Percentiles rank a stretch among this genome's conserved stretches.
Evolutionary conservation across 2,113 vertebrate species (phyloP).

Genomic region (Rynchops niger): DNA sequence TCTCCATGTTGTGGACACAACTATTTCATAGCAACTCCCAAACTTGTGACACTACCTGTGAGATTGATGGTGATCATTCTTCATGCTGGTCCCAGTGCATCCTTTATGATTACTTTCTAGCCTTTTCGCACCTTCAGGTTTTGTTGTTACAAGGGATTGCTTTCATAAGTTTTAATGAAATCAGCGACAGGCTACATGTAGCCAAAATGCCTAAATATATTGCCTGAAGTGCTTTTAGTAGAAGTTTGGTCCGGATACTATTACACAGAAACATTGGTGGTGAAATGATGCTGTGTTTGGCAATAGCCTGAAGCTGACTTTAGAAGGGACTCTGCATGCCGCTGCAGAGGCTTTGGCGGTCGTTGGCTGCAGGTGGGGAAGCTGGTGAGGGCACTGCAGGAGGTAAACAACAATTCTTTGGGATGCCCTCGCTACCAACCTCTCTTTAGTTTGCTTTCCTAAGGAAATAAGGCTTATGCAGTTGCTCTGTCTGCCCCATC

Average conservation of each 20-base stretch:
- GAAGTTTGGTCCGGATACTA: not conserved
- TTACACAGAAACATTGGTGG: not conserved
- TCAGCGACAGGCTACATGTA: not conserved
- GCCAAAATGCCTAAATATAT: not conserved
- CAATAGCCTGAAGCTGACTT: not conserved
- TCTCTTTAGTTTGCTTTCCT: not conserved
- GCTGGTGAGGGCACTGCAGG: not conserved
- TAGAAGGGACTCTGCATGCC: not conserved
- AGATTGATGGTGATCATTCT: not conserved
- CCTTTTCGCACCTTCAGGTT: not conserved
- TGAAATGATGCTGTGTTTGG: not conserved
- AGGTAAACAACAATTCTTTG: not conserved
- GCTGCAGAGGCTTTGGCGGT: not conserved
- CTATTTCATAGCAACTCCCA: not conserved
- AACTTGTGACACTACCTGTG: not conserved
- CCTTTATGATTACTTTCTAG: not conserved
- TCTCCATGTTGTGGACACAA: not conserved
- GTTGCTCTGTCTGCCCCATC: not conserved
- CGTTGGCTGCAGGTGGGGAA: not conserved
- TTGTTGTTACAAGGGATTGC: not conserved
- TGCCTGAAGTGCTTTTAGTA: not conserved
- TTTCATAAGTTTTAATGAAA: not conserved
- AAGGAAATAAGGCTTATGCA: not conserved
- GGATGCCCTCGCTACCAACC: not conserved
- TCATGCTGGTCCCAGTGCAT: not conserved